Percentiles rank a stretch among this genome's conserved stretches.
Conservation (phyloP, 2,888 invertebrate genomes). For the Aethes cnicana region DNA sequence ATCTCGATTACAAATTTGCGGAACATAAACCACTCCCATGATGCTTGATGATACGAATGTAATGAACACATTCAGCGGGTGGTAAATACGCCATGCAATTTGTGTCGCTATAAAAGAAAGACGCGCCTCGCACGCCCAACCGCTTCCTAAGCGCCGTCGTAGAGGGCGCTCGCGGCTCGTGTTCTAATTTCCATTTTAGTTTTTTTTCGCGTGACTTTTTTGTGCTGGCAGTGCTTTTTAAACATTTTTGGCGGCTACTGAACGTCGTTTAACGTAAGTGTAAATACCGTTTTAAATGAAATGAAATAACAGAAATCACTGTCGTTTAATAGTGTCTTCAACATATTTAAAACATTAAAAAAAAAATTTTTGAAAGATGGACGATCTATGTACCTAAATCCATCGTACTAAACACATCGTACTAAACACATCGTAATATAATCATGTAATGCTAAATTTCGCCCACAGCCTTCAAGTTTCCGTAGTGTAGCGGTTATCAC, state of each 20-base stretch:
- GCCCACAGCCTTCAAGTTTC: conserved; percentile 58
- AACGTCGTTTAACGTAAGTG: conserved; percentile 41
- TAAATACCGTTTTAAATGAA: too few relatives aligned
- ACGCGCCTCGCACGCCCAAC: conserved; percentile 40
- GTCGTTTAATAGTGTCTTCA: too few relatives aligned
- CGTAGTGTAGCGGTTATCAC: conserved; percentile 91
- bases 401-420: too few relatives aligned
- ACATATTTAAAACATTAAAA: too few relatives aligned
- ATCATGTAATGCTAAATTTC: conserved; percentile 40
- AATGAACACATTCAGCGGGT: conserved; percentile 78
- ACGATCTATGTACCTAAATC: too few relatives aligned
- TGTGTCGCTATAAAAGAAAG: conserved; percentile 67
- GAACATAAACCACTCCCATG: conserved; percentile 67
- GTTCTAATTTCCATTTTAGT: conserved; percentile 38
- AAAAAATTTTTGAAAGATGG: too few relatives aligned
- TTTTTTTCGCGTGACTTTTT: conserved; percentile 26
- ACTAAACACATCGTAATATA: neutral
- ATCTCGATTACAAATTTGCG: conserved; percentile 66
- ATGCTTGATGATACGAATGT: conserved; percentile 55
- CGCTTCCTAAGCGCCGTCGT: conserved; percentile 51
- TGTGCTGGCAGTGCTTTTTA: conserved; percentile 30
- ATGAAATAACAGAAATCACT: too few relatives aligned
- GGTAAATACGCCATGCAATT: conserved; percentile 66
- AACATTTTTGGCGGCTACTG: conserved; percentile 28
- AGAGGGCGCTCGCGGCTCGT: conserved; percentile 53